A percentile compares a stretch with the other conserved stretches of the same genome.
These are phyloP conservation scores for Seriola aureovittata DNA, from an alignment of 2,113 vertebrate species.

Conservation along the genomic window DNA sequence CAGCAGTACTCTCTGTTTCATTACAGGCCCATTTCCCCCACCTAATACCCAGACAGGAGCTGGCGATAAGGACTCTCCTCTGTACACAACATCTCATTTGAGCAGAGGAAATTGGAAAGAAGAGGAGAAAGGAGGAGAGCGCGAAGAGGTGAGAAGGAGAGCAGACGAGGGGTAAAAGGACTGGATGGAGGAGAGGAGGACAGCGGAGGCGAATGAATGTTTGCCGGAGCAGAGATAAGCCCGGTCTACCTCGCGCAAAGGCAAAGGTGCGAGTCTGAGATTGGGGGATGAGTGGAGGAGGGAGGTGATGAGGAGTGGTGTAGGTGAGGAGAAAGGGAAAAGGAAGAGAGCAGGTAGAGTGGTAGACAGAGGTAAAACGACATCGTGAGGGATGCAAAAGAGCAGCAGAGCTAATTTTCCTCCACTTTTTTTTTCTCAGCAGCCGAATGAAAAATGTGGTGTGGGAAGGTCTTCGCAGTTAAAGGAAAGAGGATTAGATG, in stretches of 20 bases:
- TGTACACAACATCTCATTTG: conserved; percentile 79
- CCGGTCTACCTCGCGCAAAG: conserved; percentile 15
- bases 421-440: neutral
- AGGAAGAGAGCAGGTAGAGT: neutral
- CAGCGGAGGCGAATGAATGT: conserved; percentile 47
- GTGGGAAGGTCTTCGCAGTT: neutral
- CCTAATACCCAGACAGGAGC: conserved; percentile 74
- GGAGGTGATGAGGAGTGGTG: neutral
- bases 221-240: conserved; percentile 62
- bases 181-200: conserved; percentile 45
- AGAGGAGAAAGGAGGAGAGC: conserved; percentile 72
- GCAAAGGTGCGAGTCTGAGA: conserved; percentile 58
- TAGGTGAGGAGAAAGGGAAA: conserved; percentile 9
- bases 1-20: conserved; percentile 73
- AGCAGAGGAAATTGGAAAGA: conserved; percentile 81
- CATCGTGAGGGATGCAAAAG: conserved; percentile 47
- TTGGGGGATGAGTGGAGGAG: conserved; percentile 46
- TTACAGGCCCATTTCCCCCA: conserved; percentile 72
- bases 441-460: conserved; percentile 22
- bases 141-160: conserved; percentile 63
- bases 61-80: conserved; percentile 71
- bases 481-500: conserved; percentile 14
- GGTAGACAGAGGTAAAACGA: conserved; percentile 21
- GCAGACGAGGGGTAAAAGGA: conserved; percentile 56
- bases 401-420: conserved; percentile 26